These are phyloP conservation scores for Hemitrygon akajei DNA, from an alignment of 2,797 vertebrate species.

Conservation along the genomic window DNA sequence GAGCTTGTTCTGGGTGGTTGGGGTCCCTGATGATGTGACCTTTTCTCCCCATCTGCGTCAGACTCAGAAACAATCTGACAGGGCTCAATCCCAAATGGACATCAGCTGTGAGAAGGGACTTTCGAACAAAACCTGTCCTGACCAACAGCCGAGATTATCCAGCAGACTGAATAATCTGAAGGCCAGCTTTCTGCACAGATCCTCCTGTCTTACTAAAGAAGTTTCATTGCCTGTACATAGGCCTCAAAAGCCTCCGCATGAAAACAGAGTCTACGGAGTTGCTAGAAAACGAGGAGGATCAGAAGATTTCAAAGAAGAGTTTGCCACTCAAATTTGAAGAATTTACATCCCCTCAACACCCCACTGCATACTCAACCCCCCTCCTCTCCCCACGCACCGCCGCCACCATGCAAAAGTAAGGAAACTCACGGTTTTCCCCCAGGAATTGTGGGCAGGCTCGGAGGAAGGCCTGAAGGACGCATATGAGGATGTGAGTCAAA, in stretches of 20 bases:
- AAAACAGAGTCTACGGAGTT: no score
- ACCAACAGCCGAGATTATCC: no score
- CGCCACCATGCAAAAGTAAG: neutral
- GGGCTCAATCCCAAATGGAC: neutral
- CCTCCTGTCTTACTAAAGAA: neutral
- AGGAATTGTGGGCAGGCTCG: conserved; percentile 67
- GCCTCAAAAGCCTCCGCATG: neutral
- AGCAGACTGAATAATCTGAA: no score
- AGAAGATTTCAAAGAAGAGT: neutral
- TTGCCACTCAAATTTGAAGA: neutral
- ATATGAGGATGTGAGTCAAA: conserved; percentile 81
- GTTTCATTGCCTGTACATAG: neutral
- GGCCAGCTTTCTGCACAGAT: no score
- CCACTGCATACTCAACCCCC: no score
- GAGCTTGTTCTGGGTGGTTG: no score
- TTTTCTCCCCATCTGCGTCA: no score
- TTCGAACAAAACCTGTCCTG: no score
- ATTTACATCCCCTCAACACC: no score
- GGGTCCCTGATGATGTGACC: no score
- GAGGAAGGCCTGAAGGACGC: conserved; percentile 64
- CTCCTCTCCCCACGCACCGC: no score
- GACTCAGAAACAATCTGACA: neutral
- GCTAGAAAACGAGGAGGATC: neutral
- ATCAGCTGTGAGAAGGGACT: neutral
- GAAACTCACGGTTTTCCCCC: conserved; percentile 79